phyloP scores from a whole-genome alignment of 1,140 invertebrate genomes.

The Sinella curviseta region DNA sequence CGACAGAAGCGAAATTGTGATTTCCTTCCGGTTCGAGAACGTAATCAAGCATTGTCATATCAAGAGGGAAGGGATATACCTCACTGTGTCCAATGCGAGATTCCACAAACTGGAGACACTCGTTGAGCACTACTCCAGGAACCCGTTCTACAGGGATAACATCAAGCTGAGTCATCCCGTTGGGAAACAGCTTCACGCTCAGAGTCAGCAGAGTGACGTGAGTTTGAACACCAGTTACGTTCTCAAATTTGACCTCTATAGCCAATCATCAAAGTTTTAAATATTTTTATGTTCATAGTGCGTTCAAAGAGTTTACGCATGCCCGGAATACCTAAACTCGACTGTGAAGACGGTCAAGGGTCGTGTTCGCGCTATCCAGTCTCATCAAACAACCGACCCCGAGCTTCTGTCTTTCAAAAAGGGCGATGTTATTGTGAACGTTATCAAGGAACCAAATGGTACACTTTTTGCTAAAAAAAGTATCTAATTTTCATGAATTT shows the following conservation, averaged over 20 bases:
- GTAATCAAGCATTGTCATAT: conserved; percentile 95
- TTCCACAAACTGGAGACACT: conserved; percentile 73
- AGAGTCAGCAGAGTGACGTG: neutral
- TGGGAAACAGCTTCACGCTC: conserved; percentile 63
- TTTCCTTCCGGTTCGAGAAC: conserved; percentile 80
- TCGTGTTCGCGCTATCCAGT: neutral
- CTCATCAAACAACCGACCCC: neutral
- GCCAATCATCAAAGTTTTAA: neutral
- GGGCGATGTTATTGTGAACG: neutral
- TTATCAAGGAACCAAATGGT: neutral
- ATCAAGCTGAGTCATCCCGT: conserved; percentile 83
- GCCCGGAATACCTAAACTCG: neutral
- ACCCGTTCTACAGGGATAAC: conserved; percentile 84
- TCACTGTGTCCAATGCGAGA: conserved; percentile 86
- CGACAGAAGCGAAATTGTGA: conserved; percentile 73
- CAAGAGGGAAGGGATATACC: conserved; percentile 85
- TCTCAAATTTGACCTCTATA: too few relatives aligned
- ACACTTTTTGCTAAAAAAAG: too few relatives aligned
- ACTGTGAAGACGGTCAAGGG: neutral
- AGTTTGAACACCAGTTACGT: neutral
- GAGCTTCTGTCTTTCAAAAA: neutral
- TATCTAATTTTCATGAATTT: too few relatives aligned
- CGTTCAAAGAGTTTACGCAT: neutral
- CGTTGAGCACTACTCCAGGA: conserved; percentile 83
- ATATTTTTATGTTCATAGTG: neutral